Evolutionary conservation across 2,888 invertebrate genomes (phyloP).

Genomic region (Lasioglossum calceatum): DNA sequence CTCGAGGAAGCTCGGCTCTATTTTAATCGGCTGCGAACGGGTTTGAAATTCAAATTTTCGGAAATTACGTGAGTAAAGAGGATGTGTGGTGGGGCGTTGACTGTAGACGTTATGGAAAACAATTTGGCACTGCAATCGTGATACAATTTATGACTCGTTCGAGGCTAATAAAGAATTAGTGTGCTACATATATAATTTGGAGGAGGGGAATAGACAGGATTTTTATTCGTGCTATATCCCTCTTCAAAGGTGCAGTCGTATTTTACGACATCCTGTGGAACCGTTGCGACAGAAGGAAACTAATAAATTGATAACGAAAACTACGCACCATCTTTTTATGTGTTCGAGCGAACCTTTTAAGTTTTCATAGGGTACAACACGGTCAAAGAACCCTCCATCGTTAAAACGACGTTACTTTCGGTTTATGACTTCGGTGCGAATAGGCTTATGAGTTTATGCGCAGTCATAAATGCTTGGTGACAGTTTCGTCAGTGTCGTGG

Average conservation of each 20-base stretch:
- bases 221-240: neutral
- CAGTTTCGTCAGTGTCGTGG: neutral
- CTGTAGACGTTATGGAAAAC: neutral
- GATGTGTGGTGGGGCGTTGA: neutral
- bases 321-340: neutral
- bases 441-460: conserved; percentile 22
- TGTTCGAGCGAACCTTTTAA: conserved; percentile 5
- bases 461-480: conserved; percentile 17
- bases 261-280: neutral
- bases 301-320: conserved; percentile 17
- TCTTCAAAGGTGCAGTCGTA: neutral
- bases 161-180: neutral
- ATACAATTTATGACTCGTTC: neutral
- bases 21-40: neutral
- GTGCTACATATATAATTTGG: neutral
- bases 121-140: neutral
- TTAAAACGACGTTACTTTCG: conserved; percentile 28
- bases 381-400: conserved; percentile 12
- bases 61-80: neutral
- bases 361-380: neutral
- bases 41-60: neutral
- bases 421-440: conserved; percentile 8
- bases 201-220: neutral
- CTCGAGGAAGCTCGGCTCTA: neutral
- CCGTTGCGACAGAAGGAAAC: neutral